Evolutionary conservation across 2,888 invertebrate species (phyloP).

Genomic region (Drosophila leonis): DNA sequence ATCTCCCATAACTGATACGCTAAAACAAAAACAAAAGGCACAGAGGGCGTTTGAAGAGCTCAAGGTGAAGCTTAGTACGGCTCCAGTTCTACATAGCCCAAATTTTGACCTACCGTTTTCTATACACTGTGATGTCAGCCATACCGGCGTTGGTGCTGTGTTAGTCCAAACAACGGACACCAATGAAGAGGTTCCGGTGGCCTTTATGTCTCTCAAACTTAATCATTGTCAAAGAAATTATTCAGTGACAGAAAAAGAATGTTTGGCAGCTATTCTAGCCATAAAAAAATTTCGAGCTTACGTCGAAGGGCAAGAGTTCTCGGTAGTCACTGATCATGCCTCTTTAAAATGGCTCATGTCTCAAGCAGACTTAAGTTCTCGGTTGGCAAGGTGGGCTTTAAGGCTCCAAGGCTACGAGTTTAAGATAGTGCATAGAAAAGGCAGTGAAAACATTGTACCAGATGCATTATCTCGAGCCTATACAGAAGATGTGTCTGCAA

Average conservation of each 20-base stretch:
- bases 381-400: background rate
- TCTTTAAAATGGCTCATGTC: background rate
- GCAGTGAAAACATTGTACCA: background rate
- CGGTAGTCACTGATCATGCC: background rate
- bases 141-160: constrained; percentile 20
- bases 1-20: too few species aligned
- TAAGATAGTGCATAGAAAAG: background rate
- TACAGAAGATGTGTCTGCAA: background rate
- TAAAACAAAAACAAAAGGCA: background rate
- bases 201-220: constrained; percentile 38
- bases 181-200: constrained; percentile 7
- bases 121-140: constrained; percentile 34
- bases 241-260: constrained; percentile 18
- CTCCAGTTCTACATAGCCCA: constrained; percentile 13
- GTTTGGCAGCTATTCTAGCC: constrained; percentile 11
- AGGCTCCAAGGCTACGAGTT: constrained; percentile 1
- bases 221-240: constrained; percentile 20
- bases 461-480: background rate
- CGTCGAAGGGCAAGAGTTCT: constrained; percentile 1
- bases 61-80: background rate
- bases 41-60: constrained; percentile 6
- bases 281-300: constrained; percentile 20
- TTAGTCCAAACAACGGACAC: constrained; percentile 7
- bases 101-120: background rate
- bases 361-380: background rate